phyloP scores from a whole-genome alignment of 2,797 vertebrate species.

The Enteromius trimaculatus region DNA sequence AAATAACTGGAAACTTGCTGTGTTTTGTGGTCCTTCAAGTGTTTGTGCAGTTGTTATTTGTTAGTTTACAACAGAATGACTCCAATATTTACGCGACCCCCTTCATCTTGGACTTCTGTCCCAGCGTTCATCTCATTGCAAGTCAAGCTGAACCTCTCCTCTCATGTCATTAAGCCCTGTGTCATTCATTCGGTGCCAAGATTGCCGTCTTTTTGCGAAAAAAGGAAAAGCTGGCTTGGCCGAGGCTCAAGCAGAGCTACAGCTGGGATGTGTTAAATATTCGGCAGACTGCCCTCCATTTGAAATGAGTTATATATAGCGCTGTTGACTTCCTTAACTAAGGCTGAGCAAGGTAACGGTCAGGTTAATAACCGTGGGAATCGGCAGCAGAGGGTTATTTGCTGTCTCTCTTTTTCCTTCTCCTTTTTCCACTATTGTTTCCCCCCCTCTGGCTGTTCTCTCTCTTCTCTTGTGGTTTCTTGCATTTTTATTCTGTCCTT shows the following conservation, averaged over 20 bases:
- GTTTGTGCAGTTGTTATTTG: conserved; percentile 24
- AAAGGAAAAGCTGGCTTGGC: conserved; percentile 82
- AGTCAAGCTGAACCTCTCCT: conserved; percentile 60
- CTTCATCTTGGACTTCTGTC: conserved; percentile 28
- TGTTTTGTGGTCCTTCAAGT: background rate
- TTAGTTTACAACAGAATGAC: background rate
- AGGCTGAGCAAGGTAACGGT: conserved; percentile 88
- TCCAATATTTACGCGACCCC: conserved; percentile 19
- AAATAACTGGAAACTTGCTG: background rate
- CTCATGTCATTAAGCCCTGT: conserved; percentile 82
- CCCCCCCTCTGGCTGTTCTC: conserved; percentile 33
- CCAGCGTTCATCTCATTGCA: conserved; percentile 10
- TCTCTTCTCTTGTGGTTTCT: conserved; percentile 6
- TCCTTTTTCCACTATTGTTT: conserved; percentile 19
- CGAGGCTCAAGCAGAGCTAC: conserved; percentile 95
- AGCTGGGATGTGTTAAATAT: conserved; percentile 99
- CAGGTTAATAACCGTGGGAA: conserved; percentile 93
- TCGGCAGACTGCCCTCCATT: conserved; percentile 98
- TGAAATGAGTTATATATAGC: conserved; percentile 96
- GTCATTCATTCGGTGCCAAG: conserved; percentile 99
- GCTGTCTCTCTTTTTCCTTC: conserved; percentile 10
- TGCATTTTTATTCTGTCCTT: conserved; percentile 64
- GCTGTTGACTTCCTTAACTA: conserved; percentile 93
- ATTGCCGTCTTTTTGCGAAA: conserved; percentile 81
- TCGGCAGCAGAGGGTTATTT: conserved; percentile 61